phyloP scores from a whole-genome alignment of 2,113 vertebrate genomes.

The Bufo gargarizans region DNA sequence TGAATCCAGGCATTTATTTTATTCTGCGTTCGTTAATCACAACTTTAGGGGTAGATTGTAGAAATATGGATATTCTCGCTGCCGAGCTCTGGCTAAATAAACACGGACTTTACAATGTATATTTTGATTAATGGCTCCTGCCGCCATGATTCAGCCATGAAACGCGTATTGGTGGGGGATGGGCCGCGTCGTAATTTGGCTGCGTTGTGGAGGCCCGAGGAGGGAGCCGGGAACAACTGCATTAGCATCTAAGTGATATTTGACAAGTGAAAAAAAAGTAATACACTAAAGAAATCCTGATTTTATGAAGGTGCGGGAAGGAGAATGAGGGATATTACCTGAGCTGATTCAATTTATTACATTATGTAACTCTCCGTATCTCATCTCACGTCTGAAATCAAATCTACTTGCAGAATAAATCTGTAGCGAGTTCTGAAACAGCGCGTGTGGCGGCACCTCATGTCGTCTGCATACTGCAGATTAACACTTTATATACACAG shows the following conservation, averaged over 20 bases:
- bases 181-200: background rate
- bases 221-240: background rate
- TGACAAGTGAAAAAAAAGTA: slow-evolving; percentile 38
- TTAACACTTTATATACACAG: background rate
- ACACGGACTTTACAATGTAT: background rate
- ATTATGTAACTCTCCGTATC: slow-evolving; percentile 21
- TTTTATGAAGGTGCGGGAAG: background rate
- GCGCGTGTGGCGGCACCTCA: too few species aligned
- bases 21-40: background rate
- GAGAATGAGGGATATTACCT: background rate
- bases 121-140: slow-evolving; percentile 20
- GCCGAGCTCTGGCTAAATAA: background rate
- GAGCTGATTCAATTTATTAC: slow-evolving; percentile 6
- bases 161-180: background rate
- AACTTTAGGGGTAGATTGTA: background rate
- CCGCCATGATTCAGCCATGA: background rate
- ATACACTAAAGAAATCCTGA: slow-evolving; percentile 21
- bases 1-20: too few species aligned
- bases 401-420: too few species aligned
- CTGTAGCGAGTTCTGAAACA: background rate
- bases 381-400: background rate
- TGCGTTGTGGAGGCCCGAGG: background rate
- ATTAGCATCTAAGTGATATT: slow-evolving; percentile 36
- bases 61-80: background rate
- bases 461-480: background rate